Evolutionary conservation across 1,140 invertebrate genomes (phyloP).

Genomic region (Eueides isabella): DNA sequence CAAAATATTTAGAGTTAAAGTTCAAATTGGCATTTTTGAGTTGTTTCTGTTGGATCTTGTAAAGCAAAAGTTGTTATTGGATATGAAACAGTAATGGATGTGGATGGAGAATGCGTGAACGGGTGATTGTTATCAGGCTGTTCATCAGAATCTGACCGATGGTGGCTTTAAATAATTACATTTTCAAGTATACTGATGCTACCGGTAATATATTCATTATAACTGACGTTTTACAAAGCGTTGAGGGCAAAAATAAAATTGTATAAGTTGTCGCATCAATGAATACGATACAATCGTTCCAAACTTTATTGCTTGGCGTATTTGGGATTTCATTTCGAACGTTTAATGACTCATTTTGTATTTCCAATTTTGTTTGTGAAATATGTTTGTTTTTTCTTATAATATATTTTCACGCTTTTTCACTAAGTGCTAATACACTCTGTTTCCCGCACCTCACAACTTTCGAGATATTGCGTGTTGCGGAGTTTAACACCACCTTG

Average conservation of each 20-base stretch:
- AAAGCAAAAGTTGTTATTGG: constrained; percentile 78
- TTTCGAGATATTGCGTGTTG: too few relatives aligned
- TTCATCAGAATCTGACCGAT: constrained; percentile 75
- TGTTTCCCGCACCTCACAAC: too few relatives aligned
- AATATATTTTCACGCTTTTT: too few relatives aligned
- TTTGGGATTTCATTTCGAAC: constrained; percentile 34
- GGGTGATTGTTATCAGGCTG: constrained; percentile 78
- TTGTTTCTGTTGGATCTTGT: constrained; percentile 47
- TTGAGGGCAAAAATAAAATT: constrained; percentile 68
- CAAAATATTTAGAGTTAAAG: neutral
- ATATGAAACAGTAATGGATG: constrained; percentile 81
- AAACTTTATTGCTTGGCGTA: constrained; percentile 43
- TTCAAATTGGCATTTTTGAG: neutral
- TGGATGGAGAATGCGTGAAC: constrained; percentile 79
- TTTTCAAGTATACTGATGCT: constrained; percentile 73
- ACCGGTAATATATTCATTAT: constrained; percentile 80
- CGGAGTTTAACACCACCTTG: too few relatives aligned
- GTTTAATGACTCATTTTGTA: constrained; percentile 32
- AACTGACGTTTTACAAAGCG: constrained; percentile 76
- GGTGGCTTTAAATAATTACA: constrained; percentile 79
- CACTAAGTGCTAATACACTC: too few relatives aligned
- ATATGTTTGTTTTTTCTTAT: neutral
- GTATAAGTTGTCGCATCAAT: constrained; percentile 53
- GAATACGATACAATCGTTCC: constrained; percentile 35
- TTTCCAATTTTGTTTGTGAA: constrained; percentile 35